A percentile compares a stretch with the other conserved stretches of the same genome.
Evolutionary conservation across 2,888 invertebrate species (phyloP).

Genomic region (Colostygia pectinataria): DNA sequence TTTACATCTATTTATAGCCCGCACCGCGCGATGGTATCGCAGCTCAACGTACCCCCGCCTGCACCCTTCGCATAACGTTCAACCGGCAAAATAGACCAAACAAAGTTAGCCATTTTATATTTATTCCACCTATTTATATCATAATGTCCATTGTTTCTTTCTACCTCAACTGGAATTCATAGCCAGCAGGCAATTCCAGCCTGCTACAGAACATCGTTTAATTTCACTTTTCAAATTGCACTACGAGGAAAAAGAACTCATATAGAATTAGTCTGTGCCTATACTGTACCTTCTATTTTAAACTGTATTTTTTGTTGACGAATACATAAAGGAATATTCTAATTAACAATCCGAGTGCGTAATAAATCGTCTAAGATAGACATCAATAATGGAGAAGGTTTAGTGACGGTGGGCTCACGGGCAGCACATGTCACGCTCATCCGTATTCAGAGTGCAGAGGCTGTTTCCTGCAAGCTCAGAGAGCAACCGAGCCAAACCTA

Average conservation of each 20-base stretch:
- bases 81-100: slow-evolving; percentile 75
- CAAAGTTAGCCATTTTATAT: slow-evolving; percentile 68
- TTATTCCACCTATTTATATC: slow-evolving; percentile 77
- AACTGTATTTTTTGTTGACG: neutral
- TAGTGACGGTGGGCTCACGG: slow-evolving; percentile 41
- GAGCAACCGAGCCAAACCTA: slow-evolving; percentile 41
- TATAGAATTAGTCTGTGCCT: too few species aligned
- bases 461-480: slow-evolving; percentile 67
- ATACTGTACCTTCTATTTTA: too few species aligned
- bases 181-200: slow-evolving; percentile 62
- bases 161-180: slow-evolving; percentile 67
- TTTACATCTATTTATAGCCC: slow-evolving; percentile 77
- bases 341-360: neutral
- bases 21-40: slow-evolving; percentile 72
- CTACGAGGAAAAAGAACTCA: slow-evolving; percentile 12
- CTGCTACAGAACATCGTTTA: slow-evolving; percentile 55
- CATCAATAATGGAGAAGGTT: slow-evolving; percentile 39
- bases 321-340: slow-evolving; percentile 27
- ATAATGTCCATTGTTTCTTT: slow-evolving; percentile 76
- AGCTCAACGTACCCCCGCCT: slow-evolving; percentile 58
- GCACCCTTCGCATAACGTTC: slow-evolving; percentile 75
- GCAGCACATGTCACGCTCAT: slow-evolving; percentile 71
- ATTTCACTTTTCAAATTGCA: slow-evolving; percentile 57
- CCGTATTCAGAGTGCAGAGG: slow-evolving; percentile 72
- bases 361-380: slow-evolving; percentile 51